phyloP scores from a whole-genome alignment of 2,888 invertebrate species.

The Agriopis marginaria region DNA sequence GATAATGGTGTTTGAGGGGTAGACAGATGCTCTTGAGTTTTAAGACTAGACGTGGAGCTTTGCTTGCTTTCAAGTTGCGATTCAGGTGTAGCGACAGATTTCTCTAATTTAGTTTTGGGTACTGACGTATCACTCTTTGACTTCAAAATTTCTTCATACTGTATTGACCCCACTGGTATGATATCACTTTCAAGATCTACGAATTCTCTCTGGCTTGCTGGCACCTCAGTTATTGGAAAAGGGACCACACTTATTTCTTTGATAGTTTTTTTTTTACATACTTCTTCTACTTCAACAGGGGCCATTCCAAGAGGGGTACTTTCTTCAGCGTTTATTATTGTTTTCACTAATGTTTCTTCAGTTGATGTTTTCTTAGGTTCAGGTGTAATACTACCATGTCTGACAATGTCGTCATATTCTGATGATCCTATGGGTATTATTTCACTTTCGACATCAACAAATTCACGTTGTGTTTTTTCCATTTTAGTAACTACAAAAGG shows the following conservation, averaged over 20 bases:
- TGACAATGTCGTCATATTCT: constrained; percentile 78
- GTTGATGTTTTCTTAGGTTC: constrained; percentile 64
- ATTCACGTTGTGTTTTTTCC: constrained; percentile 71
- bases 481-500: constrained; percentile 76
- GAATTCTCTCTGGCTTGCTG: constrained; percentile 81
- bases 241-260: constrained; percentile 76
- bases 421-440: constrained; percentile 79
- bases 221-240: constrained; percentile 76
- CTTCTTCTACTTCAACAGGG: constrained; percentile 60
- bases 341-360: constrained; percentile 65
- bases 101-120: constrained; percentile 80
- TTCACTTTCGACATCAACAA: constrained; percentile 82
- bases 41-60: constrained; percentile 86
- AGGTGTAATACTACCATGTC: constrained; percentile 70
- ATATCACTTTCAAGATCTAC: constrained; percentile 81
- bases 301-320: constrained; percentile 48
- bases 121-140: constrained; percentile 83
- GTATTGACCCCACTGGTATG: constrained; percentile 74
- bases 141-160: constrained; percentile 82
- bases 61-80: constrained; percentile 82
- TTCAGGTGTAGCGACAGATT: constrained; percentile 72
- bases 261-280: constrained; percentile 70
- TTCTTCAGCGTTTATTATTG: constrained; percentile 57
- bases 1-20: constrained; percentile 88
- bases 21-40: constrained; percentile 83